Base-by-base conservation (phyloP, 2,888 invertebrate genomes). In the Thymelicus acteon region DNA sequence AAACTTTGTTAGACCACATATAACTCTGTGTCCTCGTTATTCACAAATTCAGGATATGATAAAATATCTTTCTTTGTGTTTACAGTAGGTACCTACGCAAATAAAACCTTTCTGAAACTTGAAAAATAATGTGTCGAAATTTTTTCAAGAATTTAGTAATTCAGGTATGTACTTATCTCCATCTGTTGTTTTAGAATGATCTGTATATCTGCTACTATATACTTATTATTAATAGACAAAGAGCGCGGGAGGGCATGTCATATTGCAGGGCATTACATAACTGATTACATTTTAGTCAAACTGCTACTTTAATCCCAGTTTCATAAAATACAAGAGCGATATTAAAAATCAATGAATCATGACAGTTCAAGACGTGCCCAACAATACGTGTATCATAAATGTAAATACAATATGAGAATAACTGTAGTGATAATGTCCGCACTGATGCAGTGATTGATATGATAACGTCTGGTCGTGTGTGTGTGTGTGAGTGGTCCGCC, bases 201-300 rank as follows among this genome's bases (percentile, higher is more conserved):
- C 8, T 54, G 52, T 44, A 65, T 15, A 65, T 15, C 1, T 8
- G 44, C 12, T 15, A 6, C 1, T 8, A 47, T 66, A 2, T 39
- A 60, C 19, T 39, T 52, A 60, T 60, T 31, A 49, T 49, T n/a
- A 70, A 70, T 66, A 76, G 72, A 76, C 69, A 60, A 40, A 77
- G 85, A 88, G 90, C 90, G 90, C 90, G 89, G 90, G 90, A 87
- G 91, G 91, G 90, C 91, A 81, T 80, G 82, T 80, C 78, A 73
- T 62, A 67, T 72, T 74, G 74, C 72, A 72, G 64, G 70, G 70
- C 70, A 58, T 60, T 52, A 48, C 48, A 48, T 48, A 31, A 49
- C 31, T 60, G 10, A 54, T n/a, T 39, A 52, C 19, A 7, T 13
- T 54, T 39, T n/a, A 40, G 2, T 52, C n/a, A 24, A 66, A 58